Percentiles rank a stretch among this genome's conserved stretches.
Conservation (phyloP, 2,888 invertebrate species). For the Nemotelus pantherinus region DNA sequence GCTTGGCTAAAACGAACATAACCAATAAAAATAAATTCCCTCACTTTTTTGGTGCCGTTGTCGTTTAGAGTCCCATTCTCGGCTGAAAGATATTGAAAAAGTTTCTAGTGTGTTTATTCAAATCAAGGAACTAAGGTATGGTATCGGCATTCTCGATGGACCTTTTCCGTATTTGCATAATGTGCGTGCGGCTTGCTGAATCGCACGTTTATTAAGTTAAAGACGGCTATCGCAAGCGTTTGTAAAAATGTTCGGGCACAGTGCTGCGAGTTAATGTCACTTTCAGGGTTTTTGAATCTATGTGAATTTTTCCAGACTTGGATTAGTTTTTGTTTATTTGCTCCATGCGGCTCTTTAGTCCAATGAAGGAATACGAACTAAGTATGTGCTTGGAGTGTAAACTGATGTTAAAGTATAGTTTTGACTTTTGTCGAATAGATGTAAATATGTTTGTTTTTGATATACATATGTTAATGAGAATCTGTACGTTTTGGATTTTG, state of each 20-base stretch:
- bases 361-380: no score
- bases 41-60: constrained; percentile 9
- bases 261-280: constrained; percentile 35
- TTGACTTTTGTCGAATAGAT: no score
- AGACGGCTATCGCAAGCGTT: constrained; percentile 16
- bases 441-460: neutral
- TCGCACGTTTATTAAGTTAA: constrained; percentile 30
- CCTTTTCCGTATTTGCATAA: constrained; percentile 36
- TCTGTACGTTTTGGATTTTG: neutral
- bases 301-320: neutral
- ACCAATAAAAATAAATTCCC: constrained; percentile 26
- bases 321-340: neutral
- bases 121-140: constrained; percentile 28
- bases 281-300: constrained; percentile 21
- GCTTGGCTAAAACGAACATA: constrained; percentile 10
- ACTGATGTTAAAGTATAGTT: no score
- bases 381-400: no score
- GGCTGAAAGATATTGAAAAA: constrained; percentile 36
- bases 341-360: no score
- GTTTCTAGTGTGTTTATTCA: constrained; percentile 35
- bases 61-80: constrained; percentile 18
- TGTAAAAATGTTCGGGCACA: constrained; percentile 7
- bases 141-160: constrained; percentile 22
- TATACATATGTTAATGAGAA: neutral
- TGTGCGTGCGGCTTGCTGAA: constrained; percentile 40